Base-by-base conservation (phyloP, 2,888 invertebrate genomes). In the Nomada fabriciana region DNA sequence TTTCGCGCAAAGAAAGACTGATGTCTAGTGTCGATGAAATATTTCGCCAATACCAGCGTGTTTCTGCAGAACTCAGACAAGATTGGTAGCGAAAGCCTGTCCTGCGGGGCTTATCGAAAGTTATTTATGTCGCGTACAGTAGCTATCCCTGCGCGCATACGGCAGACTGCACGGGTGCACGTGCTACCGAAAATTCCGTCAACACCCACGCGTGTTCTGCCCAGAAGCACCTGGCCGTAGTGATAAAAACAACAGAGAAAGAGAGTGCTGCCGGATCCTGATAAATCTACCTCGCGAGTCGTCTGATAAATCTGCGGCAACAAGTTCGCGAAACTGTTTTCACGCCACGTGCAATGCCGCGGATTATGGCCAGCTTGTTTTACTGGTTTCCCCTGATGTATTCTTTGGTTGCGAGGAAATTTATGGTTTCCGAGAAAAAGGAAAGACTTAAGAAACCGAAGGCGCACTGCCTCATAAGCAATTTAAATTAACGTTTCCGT, bases 91-190 rank as follows among this genome's bases (percentile, higher is more conserved):
- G 82, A 83, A 87, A 11, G 85, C 80, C 80, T 87, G 85, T 88
- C 86, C 84, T 81, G 72, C 70, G 78, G 84, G 83, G 89, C 85
- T 90, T 89, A 89, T 89, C 89, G 88, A 89, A 89, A 88, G 89
- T 89, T 89, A 89, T 90, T 90, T 90, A 89, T 87, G 88, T 87
- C 84, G 83, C 85, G 86, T 77, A 83, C 84, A 84, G 84, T 86
- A 79, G 85, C 86, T 82, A 79, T n/a, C 76, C 79, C 70, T 68
- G 82, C 77, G 81, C 84, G 75, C 75, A 76, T 53, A 74, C 78
- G 68, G 60, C 67, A 74, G 78, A 73, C 61, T 68, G 79, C 74
- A 82, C 65, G 76, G 68, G 79, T 83, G 85, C 78, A 64, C 47
- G 63, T 63, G 80, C 84, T 78, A 85, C 72, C 83, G 80, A 86